Base-by-base conservation (phyloP, 2,888 invertebrate species). In the Lepidocyrtoides sp. region DNA sequence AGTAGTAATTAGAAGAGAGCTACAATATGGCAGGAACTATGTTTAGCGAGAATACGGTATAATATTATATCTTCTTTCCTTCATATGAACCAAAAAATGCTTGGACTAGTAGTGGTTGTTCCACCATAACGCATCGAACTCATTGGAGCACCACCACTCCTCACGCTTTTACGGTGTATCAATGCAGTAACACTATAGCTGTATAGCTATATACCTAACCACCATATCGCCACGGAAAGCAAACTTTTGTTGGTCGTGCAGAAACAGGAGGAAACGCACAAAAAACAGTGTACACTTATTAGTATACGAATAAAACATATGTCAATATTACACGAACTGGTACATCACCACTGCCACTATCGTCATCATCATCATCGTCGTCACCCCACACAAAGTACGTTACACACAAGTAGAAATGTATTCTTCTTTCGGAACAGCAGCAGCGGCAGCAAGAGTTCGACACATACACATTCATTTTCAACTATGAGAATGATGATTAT, bases 241-340 rank as follows among this genome's bases (percentile, higher is more conserved):
- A 86, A 66, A 86, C 86, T 83, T 86, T 86, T 63, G 86, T 75
- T 77, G 86, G 86, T 86, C 77, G 77, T 86, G 86, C 86, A 86
- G 86, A 86, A 86, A 86, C 77, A 86, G 86, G 44, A 86, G 77
- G 86, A 86, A 85, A 77, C 86, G 72, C 48, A 72, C 72, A 77
- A 86, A 63, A 86, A 77, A 86, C 75, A 77, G 72, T 20, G 72
- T 57, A 72, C 51, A 75, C 75, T 75, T 75, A 75, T 26, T 48
- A 26, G 26, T 57, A 72, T 72, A 86, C 75, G 77, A 75, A 86
- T 86, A 44, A 77, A 86, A 77, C 86, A 86, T 75, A 48, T 60
- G 86, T 75, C 86, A 77, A 86, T 77, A 85, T 36, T 57, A 69
- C 69, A 86, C 86, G 12, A 86, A 86, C 60, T 86, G 86, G 77